Conservation (phyloP, 1,140 invertebrate species). For the Mercenaria mercenaria region DNA sequence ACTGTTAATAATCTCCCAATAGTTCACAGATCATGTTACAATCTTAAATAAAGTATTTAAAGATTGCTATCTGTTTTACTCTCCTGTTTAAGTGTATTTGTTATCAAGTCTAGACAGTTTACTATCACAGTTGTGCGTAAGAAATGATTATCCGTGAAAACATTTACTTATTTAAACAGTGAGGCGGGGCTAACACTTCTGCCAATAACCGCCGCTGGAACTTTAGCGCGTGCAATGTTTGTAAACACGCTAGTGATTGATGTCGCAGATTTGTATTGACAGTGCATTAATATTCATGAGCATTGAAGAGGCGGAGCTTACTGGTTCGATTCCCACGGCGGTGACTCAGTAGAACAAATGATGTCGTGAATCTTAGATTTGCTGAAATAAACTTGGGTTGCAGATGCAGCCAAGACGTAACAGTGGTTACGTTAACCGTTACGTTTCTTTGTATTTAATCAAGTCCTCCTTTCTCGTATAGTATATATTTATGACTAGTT, state of each 20-base stretch:
- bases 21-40: background rate
- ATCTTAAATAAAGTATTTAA: background rate
- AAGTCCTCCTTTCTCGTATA: too few relatives aligned
- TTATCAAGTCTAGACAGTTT: constrained; percentile 1
- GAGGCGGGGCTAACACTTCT: background rate
- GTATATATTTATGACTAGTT: too few relatives aligned
- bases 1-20: too few relatives aligned
- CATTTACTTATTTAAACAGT: constrained; percentile 28
- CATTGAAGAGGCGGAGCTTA: background rate
- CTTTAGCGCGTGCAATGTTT: constrained; percentile 12
- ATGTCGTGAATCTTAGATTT: background rate
- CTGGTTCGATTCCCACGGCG: background rate
- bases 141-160: background rate
- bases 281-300: background rate
- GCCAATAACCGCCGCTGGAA: constrained; percentile 28
- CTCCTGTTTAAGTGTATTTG: background rate
- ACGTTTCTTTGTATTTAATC: too few relatives aligned
- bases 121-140: background rate
- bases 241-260: constrained; percentile 20
- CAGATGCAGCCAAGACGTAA: too few relatives aligned
- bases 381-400: background rate
- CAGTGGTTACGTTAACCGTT: too few relatives aligned
- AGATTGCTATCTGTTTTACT: background rate
- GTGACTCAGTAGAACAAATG: constrained; percentile 25
- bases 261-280: background rate